Base-by-base conservation (phyloP, 2,888 invertebrate genomes). In the Volucella inflata region DNA sequence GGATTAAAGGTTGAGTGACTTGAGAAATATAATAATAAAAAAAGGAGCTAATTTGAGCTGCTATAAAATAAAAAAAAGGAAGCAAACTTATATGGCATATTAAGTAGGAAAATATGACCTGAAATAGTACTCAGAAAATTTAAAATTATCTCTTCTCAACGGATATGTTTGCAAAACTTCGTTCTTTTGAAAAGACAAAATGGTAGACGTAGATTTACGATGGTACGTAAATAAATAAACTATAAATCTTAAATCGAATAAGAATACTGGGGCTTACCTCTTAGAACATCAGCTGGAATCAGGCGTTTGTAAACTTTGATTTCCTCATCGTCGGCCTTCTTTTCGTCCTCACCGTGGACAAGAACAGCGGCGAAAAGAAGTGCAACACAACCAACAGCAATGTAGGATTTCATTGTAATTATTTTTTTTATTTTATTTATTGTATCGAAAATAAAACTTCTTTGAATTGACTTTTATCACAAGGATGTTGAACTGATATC, bases 281-380 rank as follows among this genome's bases (percentile, higher is more conserved):
- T 95, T 87, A 97, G 94, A 48, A 97, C 96, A 92, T 97, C 97
- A 89, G 97, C 97, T 51, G 97, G 97, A 89, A 97, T 97, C 88
- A 97, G 93, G 88, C 97, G 94, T 90, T 95, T 95, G 94, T 94
- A 97, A 59, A 96, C 95, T 92, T 95, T 96, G 64, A 95, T 94
- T 82, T 94, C 93, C 44, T 93, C 93, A 21, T 88, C 91, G 6
- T 88, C 89, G 21, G 87, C 51, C 93, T 94, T 87, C 90, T 89
- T 79, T 55, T 88, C 87, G 89, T 89, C 87, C 88, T 89, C 83
- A 93, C 93, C 88, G 93, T 76, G 72, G 8, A 83, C 71, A 88
- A 94, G 93, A 88, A 94, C 93, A 89, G 93, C 90, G 87, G 93
- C 93, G 89, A 94, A 90, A 88, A 94, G 90, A 89, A 94, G 92